A percentile compares a stretch with the other conserved stretches of the same genome.
phyloP scores from a whole-genome alignment of 1,140 invertebrate genomes.

The Philopotamus ludificatus region DNA sequence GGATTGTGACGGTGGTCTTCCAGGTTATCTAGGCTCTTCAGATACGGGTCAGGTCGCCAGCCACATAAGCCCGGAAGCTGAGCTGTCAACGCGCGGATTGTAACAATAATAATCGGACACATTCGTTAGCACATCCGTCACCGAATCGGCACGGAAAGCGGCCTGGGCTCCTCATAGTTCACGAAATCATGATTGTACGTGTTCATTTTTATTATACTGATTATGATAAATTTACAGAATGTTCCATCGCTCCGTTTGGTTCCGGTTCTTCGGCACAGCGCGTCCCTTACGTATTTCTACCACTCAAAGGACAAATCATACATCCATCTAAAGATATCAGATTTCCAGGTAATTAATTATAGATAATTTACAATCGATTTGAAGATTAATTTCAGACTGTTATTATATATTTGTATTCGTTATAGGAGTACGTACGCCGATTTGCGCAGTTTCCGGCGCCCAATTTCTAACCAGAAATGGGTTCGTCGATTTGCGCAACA shows the following conservation, averaged over 20 bases:
- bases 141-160: no score
- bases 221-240: slow-evolving; percentile 82
- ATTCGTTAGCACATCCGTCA: no score
- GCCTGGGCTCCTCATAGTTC: no score
- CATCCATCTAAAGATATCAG: slow-evolving; percentile 82
- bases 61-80: no score
- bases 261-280: slow-evolving; percentile 71
- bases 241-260: slow-evolving; percentile 75
- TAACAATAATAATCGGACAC: no score
- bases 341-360: slow-evolving; percentile 76
- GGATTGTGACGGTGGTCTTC: no score
- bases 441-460: slow-evolving; percentile 81
- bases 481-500: slow-evolving; percentile 74
- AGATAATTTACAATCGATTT: no score
- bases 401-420: slow-evolving; percentile 26
- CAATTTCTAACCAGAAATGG: slow-evolving; percentile 75
- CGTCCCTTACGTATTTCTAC: slow-evolving; percentile 82
- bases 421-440: slow-evolving; percentile 71
- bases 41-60: no score
- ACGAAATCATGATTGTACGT: no score
- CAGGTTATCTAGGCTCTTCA: no score
- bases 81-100: no score
- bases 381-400: background rate
- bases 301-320: slow-evolving; percentile 80
- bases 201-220: slow-evolving; percentile 43